Percentiles rank a stretch among this genome's conserved stretches.
phyloP scores from a whole-genome alignment of 2,113 vertebrate species.

The Loxodonta africana region DNA sequence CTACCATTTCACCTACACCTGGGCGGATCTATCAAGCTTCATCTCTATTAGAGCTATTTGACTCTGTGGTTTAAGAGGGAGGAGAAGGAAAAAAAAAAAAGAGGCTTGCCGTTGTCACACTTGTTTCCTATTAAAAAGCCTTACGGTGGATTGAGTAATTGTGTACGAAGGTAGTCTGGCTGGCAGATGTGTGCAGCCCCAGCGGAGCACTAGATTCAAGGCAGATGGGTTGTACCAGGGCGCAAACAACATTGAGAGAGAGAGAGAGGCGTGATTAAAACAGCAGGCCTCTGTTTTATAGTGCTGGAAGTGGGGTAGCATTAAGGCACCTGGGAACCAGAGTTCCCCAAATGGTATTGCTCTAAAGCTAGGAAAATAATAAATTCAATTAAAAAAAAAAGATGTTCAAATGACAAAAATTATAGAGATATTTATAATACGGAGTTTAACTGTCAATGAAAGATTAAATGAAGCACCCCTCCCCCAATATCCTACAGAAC shows the following conservation, averaged over 20 bases:
- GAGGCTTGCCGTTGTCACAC: conserved; percentile 89
- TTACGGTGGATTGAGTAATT: conserved; percentile 92
- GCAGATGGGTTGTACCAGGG: conserved; percentile 91
- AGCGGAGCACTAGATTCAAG: conserved; percentile 89
- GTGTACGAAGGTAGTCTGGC: conserved; percentile 92
- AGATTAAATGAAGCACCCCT: conserved; percentile 53
- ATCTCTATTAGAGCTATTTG: conserved; percentile 88
- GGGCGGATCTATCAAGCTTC: conserved; percentile 90
- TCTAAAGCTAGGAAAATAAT: conserved; percentile 65
- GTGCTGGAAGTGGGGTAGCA: conserved; percentile 82
- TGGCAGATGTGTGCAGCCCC: conserved; percentile 93
- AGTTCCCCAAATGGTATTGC: conserved; percentile 76
- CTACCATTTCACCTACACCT: conserved; percentile 91
- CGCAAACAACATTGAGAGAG: conserved; percentile 89
- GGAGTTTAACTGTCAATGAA: conserved; percentile 55
- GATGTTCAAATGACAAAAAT: conserved; percentile 65
- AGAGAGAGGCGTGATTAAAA: conserved; percentile 89
- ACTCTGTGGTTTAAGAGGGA: conserved; percentile 84
- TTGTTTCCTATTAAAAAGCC: conserved; percentile 93
- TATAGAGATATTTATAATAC: conserved; percentile 65
- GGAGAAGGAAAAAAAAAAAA: conserved; percentile 36
- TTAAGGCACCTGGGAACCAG: conserved; percentile 83
- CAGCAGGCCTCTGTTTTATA: conserved; percentile 88
- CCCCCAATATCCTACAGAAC: conserved; percentile 61
- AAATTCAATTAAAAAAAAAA: conserved; percentile 79